A percentile compares a stretch with the other conserved stretches of the same genome.
Conservation (phyloP, 1,140 invertebrate genomes). For the Carposina sasakii region DNA sequence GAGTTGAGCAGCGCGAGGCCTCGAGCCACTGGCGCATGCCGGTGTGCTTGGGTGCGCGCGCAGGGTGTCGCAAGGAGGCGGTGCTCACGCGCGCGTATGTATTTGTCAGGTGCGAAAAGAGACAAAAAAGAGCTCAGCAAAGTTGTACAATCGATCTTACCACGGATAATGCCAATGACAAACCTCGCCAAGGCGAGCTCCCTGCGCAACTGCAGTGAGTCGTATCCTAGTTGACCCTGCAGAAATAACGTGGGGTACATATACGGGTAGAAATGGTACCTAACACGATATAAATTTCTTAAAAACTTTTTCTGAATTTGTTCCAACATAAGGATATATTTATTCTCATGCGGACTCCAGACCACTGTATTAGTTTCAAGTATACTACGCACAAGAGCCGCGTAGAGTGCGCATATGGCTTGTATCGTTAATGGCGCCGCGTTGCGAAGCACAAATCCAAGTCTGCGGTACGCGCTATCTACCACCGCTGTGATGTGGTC, state of each 20-base stretch:
- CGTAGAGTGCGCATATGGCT: not conserved
- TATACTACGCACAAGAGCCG: not conserved
- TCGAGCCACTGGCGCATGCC: too few species aligned
- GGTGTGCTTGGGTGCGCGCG: too few species aligned
- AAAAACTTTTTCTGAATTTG: constrained; percentile 1
- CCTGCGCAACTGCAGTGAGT: not conserved
- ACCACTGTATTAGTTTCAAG: not conserved
- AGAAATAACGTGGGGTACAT: not conserved
- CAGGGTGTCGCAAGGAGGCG: too few species aligned
- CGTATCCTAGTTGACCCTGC: not conserved
- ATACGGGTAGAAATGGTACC: not conserved
- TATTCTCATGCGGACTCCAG: not conserved
- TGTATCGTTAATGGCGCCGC: not conserved
- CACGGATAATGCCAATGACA: not conserved
- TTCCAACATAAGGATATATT: constrained; percentile 1
- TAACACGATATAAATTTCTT: not conserved
- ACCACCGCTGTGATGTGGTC: not conserved
- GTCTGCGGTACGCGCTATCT: not conserved
- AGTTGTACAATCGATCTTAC: not conserved
- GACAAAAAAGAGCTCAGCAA: too few species aligned
- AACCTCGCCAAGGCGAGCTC: not conserved
- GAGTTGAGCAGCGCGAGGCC: too few species aligned
- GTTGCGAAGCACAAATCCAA: constrained; percentile 1
- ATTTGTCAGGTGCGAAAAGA: too few species aligned
- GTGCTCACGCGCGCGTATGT: too few species aligned